phyloP scores from a whole-genome alignment of 2,888 invertebrate species.

The Stomorhina lunata region DNA sequence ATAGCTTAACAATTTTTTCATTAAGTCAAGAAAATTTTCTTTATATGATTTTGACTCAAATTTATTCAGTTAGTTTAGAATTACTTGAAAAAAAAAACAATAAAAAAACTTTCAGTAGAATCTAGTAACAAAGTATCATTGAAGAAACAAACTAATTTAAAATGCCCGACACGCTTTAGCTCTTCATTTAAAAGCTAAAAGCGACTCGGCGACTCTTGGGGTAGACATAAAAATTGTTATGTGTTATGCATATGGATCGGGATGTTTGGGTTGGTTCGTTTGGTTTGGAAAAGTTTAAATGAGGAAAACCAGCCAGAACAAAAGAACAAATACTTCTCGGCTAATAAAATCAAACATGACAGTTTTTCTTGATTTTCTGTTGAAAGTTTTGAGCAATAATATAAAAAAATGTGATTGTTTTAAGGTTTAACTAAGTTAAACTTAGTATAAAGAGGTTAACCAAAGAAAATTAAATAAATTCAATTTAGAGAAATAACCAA shows the following conservation, averaged over 20 bases:
- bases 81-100: no score
- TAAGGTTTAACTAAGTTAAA: constrained; percentile 38
- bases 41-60: no score
- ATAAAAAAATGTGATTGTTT: background rate
- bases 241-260: constrained; percentile 61
- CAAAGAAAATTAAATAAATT: background rate
- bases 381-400: background rate
- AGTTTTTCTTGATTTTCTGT: background rate
- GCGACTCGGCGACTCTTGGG: constrained; percentile 48
- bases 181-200: constrained; percentile 43
- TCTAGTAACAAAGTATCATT: background rate
- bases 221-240: constrained; percentile 42
- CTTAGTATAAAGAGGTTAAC: background rate
- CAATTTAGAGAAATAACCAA: no score
- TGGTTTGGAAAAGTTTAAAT: background rate
- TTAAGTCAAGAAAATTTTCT: no score
- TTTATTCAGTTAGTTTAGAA: no score
- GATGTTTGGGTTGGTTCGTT: no score
- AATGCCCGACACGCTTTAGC: constrained; percentile 65
- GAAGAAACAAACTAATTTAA: constrained; percentile 48
- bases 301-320: background rate
- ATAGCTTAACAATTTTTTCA: no score
- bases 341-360: constrained; percentile 51
- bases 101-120: background rate
- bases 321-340: background rate